Evolutionary conservation across 2,888 invertebrate species (phyloP).

Genomic region (Caenorhabditis japonica): DNA sequence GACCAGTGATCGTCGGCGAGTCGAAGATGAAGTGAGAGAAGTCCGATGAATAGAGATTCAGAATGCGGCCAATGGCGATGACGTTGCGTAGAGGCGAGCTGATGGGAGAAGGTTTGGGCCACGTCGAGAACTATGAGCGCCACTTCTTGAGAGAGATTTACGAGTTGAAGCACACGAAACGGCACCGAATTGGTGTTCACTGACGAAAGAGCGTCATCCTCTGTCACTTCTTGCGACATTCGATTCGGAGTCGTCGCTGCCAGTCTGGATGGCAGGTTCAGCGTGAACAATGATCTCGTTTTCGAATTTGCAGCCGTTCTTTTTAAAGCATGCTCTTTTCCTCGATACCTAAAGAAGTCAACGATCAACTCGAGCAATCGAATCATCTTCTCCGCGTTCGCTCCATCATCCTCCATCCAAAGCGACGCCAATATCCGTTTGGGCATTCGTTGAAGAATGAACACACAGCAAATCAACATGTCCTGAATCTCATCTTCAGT

Average conservation of each 20-base stretch:
- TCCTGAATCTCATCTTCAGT: slow-evolving; percentile 78
- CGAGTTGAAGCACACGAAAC: slow-evolving; percentile 82
- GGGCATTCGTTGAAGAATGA: slow-evolving; percentile 90
- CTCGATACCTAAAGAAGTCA: slow-evolving; percentile 66
- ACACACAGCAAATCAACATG: slow-evolving; percentile 81
- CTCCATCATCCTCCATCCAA: slow-evolving; percentile 62
- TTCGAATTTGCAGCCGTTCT: slow-evolving; percentile 51
- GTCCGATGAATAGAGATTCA: slow-evolving; percentile 84
- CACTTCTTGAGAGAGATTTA: slow-evolving; percentile 86
- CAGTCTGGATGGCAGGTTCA: slow-evolving; percentile 23
- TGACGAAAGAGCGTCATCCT: slow-evolving; percentile 10
- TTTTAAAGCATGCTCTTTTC: slow-evolving; percentile 49
- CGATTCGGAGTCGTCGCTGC: slow-evolving; percentile 11
- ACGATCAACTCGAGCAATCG: slow-evolving; percentile 68
- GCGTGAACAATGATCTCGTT: slow-evolving; percentile 36
- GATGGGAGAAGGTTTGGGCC: slow-evolving; percentile 74
- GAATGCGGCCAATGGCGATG: slow-evolving; percentile 78
- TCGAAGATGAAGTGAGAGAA: slow-evolving; percentile 89
- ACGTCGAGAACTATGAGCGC: slow-evolving; percentile 90
- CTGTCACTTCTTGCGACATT: slow-evolving; percentile 20
- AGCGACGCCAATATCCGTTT: slow-evolving; percentile 79
- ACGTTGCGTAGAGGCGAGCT: slow-evolving; percentile 60
- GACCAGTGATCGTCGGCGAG: slow-evolving; percentile 91
- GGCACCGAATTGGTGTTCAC: slow-evolving; percentile 47
- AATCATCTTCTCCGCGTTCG: slow-evolving; percentile 56